A percentile compares a stretch with the other conserved stretches of the same genome.
Conservation (phyloP, 2,797 vertebrate species). For the Ataeniobius toweri region DNA sequence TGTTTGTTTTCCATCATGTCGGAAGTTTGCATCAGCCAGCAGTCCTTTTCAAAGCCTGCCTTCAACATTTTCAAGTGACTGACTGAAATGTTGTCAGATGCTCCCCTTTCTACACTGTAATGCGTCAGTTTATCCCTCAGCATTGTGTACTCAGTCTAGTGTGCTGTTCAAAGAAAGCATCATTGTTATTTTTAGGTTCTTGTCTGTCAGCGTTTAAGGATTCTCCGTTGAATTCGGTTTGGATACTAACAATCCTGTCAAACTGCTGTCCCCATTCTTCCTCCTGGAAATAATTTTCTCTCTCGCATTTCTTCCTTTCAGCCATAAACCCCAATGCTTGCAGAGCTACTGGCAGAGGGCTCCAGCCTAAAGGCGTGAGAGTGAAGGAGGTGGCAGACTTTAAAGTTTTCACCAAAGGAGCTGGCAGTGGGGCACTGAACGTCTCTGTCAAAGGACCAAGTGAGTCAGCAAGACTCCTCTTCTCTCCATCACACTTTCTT, state of each 20-base stretch:
- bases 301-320: slow-evolving; percentile 67
- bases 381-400: slow-evolving; percentile 95
- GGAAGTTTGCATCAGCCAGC: slow-evolving; percentile 55
- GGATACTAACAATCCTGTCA: slow-evolving; percentile 65
- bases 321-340: slow-evolving; percentile 90
- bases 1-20: slow-evolving; percentile 57
- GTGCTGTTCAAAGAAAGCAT: slow-evolving; percentile 40
- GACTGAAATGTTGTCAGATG: slow-evolving; percentile 62
- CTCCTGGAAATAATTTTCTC: slow-evolving; percentile 30
- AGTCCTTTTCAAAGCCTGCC: slow-evolving; percentile 61
- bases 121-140: slow-evolving; percentile 30
- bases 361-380: slow-evolving; percentile 94
- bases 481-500: slow-evolving; percentile 32
- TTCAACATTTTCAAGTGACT: slow-evolving; percentile 58
- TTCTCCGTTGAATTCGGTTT: slow-evolving; percentile 39
- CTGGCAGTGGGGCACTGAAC: slow-evolving; percentile 90
- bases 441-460: slow-evolving; percentile 92
- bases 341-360: slow-evolving; percentile 90
- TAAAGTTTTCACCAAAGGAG: slow-evolving; percentile 94
- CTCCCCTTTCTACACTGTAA: slow-evolving; percentile 37
- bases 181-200: slow-evolving; percentile 56
- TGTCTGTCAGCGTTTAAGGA: slow-evolving; percentile 37
- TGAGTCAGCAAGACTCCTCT: slow-evolving; percentile 75
- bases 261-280: slow-evolving; percentile 41
- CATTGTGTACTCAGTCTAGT: slow-evolving; percentile 29